Conservation (phyloP, 2,797 vertebrate genomes). For the Hoplostethus atlanticus region DNA sequence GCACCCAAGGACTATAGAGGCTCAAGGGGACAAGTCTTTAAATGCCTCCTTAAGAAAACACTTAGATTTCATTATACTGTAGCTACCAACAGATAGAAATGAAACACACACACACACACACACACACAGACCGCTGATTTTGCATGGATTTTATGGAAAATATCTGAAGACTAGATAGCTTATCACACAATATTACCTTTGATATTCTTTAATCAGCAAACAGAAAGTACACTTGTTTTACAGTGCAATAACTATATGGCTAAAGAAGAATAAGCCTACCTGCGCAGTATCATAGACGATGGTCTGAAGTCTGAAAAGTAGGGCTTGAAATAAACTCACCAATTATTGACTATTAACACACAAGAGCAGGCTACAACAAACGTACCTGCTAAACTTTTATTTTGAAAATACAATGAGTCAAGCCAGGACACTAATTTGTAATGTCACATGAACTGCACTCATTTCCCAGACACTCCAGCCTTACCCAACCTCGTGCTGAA, state of each 20-base stretch:
- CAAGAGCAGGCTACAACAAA: too few species aligned
- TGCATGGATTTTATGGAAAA: neutral
- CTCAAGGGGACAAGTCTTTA: neutral
- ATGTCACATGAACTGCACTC: slow-evolving; percentile 47
- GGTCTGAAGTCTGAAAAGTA: neutral
- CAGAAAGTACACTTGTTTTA: neutral
- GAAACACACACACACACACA: neutral
- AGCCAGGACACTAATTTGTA: slow-evolving; percentile 30
- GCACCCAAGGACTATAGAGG: slow-evolving; percentile 1
- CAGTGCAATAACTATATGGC: neutral
- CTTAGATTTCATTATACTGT: neutral
- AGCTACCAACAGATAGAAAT: neutral
- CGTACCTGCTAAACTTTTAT: too few species aligned
- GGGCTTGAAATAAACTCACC: neutral
- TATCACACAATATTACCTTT: neutral
- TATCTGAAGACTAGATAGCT: slow-evolving; percentile 4
- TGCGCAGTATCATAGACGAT: neutral
- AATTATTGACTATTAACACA: too few species aligned
- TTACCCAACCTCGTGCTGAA: slow-evolving; percentile 7
- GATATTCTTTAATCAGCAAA: neutral
- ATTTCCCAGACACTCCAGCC: slow-evolving; percentile 32
- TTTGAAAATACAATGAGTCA: neutral
- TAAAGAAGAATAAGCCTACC: neutral
- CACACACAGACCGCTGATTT: slow-evolving; percentile 1
- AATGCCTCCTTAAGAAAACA: slow-evolving; percentile 7